A percentile compares a stretch with the other conserved stretches of the same genome.
Evolutionary conservation across 2,888 invertebrate species (phyloP).

Genomic region (Pristionchus mayeri): DNA sequence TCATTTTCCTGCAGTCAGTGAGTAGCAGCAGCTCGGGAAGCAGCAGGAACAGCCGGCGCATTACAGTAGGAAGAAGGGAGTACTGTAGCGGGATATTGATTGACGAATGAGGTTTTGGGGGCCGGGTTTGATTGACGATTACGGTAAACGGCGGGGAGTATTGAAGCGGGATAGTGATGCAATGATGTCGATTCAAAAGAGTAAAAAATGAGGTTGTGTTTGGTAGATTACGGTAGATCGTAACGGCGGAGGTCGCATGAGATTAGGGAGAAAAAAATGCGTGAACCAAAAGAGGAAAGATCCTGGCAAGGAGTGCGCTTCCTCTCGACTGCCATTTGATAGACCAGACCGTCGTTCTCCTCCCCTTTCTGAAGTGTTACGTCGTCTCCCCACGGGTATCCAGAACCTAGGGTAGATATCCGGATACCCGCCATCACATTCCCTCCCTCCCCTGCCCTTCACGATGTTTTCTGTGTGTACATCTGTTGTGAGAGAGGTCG

Average conservation of each 20-base stretch:
- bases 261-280: not conserved
- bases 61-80: not conserved
- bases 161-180: not conserved
- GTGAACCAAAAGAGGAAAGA: not conserved
- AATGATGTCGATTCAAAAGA: no score
- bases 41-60: constrained; percentile 40
- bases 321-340: no score
- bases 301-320: no score
- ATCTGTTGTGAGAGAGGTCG: not conserved
- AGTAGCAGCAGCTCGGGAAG: constrained; percentile 27
- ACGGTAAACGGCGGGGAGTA: not conserved
- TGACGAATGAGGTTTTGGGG: not conserved
- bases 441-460: no score
- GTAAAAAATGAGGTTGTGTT: no score
- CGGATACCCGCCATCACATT: no score
- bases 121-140: no score
- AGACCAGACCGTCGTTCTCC: no score
- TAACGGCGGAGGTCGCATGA: not conserved
- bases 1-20: not conserved
- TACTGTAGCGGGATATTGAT: not conserved
- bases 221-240: no score
- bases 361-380: no score
- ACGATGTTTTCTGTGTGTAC: not conserved
- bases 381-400: no score
- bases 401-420: no score